A percentile compares a stretch with the other conserved stretches of the same genome.
Conservation (phyloP, 2,113 vertebrate species). For the Enhydra lutris region DNA sequence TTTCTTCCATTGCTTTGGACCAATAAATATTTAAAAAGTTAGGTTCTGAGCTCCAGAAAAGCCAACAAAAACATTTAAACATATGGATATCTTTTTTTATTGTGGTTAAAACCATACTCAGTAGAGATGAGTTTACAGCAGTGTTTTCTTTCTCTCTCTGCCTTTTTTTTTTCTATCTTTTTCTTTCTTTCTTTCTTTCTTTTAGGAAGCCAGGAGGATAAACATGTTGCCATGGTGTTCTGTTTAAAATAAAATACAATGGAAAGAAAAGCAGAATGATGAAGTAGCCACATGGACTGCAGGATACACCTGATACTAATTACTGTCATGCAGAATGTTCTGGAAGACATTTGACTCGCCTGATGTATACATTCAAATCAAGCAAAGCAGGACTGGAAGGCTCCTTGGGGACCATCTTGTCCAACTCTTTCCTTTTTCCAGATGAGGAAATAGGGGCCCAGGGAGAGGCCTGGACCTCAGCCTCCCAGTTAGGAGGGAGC, state of each 20-base stretch:
- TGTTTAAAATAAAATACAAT: constrained; percentile 80
- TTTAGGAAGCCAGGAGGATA: constrained; percentile 64
- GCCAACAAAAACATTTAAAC: constrained; percentile 58
- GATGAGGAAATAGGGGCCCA: constrained; percentile 73
- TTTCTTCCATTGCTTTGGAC: constrained; percentile 41
- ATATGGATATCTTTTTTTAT: constrained; percentile 44
- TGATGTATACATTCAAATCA: constrained; percentile 79
- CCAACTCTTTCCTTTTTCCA: constrained; percentile 74
- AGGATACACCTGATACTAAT: constrained; percentile 78
- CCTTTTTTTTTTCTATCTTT: background rate
- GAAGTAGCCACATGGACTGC: constrained; percentile 73
- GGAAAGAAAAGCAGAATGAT: constrained; percentile 74
- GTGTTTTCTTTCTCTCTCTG: background rate
- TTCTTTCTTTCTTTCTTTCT: background rate
- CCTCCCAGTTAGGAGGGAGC: constrained; percentile 33
- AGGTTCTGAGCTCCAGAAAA: constrained; percentile 53
- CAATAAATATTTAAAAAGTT: constrained; percentile 62
- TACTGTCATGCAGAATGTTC: constrained; percentile 77
- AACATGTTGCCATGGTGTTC: constrained; percentile 75
- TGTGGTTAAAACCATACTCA: constrained; percentile 18
- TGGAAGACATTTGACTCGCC: constrained; percentile 78
- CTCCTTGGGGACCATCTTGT: constrained; percentile 73
- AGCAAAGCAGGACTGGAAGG: constrained; percentile 68
- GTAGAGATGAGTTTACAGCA: constrained; percentile 15
- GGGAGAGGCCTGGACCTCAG: constrained; percentile 53